Evolutionary conservation across 30 jellyfish, hydroid and myxozoan species (phyloP).

Genomic region (Hydractinia symbiolongicarpus): DNA sequence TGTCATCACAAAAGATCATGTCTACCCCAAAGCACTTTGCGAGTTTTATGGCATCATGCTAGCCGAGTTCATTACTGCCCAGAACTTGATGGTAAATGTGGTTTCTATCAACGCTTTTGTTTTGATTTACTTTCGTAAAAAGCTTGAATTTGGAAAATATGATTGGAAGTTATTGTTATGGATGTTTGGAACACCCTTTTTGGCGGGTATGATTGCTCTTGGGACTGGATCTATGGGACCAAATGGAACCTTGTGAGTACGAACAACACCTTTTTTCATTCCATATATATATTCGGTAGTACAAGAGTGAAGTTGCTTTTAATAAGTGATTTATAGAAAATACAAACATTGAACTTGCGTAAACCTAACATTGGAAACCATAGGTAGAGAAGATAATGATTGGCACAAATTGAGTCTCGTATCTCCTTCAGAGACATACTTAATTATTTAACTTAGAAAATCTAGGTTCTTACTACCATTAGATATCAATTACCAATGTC

Average conservation of each 20-base stretch:
- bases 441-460: no score
- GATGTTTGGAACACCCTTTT: slow-evolving; percentile 8
- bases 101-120: slow-evolving; percentile 13
- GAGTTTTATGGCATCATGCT: slow-evolving; percentile 21
- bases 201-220: slow-evolving; percentile 4
- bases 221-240: slow-evolving; percentile 5
- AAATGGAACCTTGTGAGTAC: slow-evolving; percentile 13
- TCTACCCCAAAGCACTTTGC: slow-evolving; percentile 1
- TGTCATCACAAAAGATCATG: slow-evolving; percentile 5
- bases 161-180: slow-evolving; percentile 2
- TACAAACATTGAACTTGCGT: no score
- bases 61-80: slow-evolving; percentile 13
- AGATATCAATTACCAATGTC: no score
- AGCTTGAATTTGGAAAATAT: slow-evolving; percentile 17
- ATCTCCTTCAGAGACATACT: no score
- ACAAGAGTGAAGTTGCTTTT: no score
- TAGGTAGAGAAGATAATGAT: no score
- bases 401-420: no score
- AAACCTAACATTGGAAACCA: no score
- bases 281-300: no score
- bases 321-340: no score
- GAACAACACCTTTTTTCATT: not conserved
- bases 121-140: slow-evolving; percentile 19
- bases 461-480: no score
- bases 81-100: slow-evolving; percentile 13